These are phyloP conservation scores for Cheilosia scutellata DNA, from an alignment of 2,888 invertebrate genomes.

Conservation along the genomic window DNA sequence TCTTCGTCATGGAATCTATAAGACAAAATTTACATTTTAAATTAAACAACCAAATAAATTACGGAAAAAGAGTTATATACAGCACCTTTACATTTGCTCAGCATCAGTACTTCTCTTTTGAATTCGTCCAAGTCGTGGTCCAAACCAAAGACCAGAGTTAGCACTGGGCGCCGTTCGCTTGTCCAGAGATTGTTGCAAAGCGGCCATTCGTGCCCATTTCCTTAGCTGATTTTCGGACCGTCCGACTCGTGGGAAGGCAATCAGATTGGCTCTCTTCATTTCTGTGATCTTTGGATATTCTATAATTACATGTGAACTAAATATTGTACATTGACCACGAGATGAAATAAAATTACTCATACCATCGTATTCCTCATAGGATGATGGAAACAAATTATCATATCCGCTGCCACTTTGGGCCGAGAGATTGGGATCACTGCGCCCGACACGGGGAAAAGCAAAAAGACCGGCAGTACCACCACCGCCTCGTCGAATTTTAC, in stretches of 20 bases:
- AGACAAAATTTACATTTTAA: background rate
- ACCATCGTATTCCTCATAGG: conserved; percentile 86
- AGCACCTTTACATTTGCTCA: conserved; percentile 74
- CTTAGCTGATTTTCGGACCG: conserved; percentile 82
- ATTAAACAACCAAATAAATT: background rate
- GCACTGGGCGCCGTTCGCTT: conserved; percentile 83
- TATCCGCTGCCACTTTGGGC: conserved; percentile 79
- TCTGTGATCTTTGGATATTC: conserved; percentile 81
- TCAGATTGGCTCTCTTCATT: conserved; percentile 83
- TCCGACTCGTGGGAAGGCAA: conserved; percentile 85
- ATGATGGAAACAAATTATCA: conserved; percentile 84
- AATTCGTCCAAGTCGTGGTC: conserved; percentile 87
- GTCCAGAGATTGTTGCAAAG: conserved; percentile 82
- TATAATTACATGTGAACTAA: conserved; percentile 19
- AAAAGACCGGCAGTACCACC: conserved; percentile 86
- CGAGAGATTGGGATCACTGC: conserved; percentile 84
- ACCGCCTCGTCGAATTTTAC: conserved; percentile 84
- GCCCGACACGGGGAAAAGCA: conserved; percentile 87
- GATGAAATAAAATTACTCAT: conserved; percentile 42
- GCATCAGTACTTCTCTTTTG: conserved; percentile 80
- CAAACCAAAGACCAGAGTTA: conserved; percentile 88
- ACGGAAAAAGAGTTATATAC: background rate
- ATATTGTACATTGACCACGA: background rate
- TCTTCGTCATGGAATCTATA: conserved; percentile 7
- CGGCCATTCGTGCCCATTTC: conserved; percentile 82